Base-by-base conservation (phyloP, 2,113 vertebrate genomes). In the Origma solitaria region DNA sequence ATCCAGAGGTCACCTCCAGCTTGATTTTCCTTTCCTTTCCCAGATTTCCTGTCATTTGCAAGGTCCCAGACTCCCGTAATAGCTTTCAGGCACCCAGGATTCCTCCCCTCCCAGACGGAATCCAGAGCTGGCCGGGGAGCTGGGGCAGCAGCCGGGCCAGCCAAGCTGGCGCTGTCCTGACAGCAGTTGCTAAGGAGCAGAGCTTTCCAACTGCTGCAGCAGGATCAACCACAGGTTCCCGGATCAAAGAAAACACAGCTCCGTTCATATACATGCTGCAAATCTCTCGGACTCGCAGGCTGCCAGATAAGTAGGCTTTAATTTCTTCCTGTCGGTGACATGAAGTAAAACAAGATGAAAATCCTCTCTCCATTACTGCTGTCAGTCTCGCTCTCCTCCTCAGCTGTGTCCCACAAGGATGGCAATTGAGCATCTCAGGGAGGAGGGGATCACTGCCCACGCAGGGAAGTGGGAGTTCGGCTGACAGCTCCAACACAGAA, bases 251-350 rank as follows among this genome's bases (percentile, higher is more conserved):
- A 73, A 92, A 92, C 17, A 91, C 65, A 78, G 77, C 83, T 75
- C 57, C 12, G 22, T 17, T 42, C 76, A 19, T 19, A 91, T 0
- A 75, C 77, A 78, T 1, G 18, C 73, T 79, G 73, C 47, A 54
- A 92, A 50, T 44, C 86, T 69, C 88, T 49, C 7, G 24, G 68
- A 66, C 1, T 0, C n/a, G 8, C 51, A 51, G 47, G 64, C 91
- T 97, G 96, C 96, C 95, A 96, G 78, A 11, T 18, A 94, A 95
- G 94, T 95, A 95, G 96, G 94, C 92, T 94, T 91, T 95, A 70
- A 92, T 95, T 86, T 82, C 88, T 95, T 94, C 92, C 88, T 40
- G 45, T 83, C 47, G 49, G 61, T 40, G 80, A 93, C 68, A 66
- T 3, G 35, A 88, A 90, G 54, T 3, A 80, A 94, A 96, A 85